These are phyloP conservation scores for Drosophila nr. medialis DNA, from an alignment of 2,888 invertebrate genomes.

Conservation along the genomic window DNA sequence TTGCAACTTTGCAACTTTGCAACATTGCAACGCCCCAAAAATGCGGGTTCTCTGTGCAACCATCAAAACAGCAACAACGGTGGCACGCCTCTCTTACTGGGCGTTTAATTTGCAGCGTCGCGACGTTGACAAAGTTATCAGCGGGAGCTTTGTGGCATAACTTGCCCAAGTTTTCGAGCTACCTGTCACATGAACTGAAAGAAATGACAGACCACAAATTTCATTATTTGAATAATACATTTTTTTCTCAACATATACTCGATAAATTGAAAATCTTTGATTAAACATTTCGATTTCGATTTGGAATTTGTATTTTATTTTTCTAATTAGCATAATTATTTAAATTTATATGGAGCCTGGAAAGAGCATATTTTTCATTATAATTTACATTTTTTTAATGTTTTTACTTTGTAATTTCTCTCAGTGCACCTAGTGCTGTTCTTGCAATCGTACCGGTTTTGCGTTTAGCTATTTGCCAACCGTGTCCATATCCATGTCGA, in stretches of 20 bases:
- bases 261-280: not conserved
- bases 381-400: fast-evolving
- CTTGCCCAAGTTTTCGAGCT: slow-evolving; percentile 38
- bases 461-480: slow-evolving; percentile 46
- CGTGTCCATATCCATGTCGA: slow-evolving; percentile 61
- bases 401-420: slow-evolving; percentile 10
- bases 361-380: not conserved
- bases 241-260: not conserved
- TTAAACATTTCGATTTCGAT: not conserved
- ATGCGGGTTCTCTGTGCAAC: slow-evolving; percentile 38
- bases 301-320: not conserved
- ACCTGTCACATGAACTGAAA: slow-evolving; percentile 32
- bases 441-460: slow-evolving; percentile 64
- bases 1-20: slow-evolving; percentile 28
- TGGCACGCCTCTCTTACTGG: slow-evolving; percentile 28
- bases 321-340: not conserved
- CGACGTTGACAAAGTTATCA: slow-evolving; percentile 66
- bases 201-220: slow-evolving; percentile 13
- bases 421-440: slow-evolving; percentile 38
- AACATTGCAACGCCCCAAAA: slow-evolving; percentile 56
- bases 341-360: not conserved
- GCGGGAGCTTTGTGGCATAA: slow-evolving; percentile 40
- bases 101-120: slow-evolving; percentile 50
- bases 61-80: slow-evolving; percentile 1
- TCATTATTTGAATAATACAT: not conserved